Percentiles rank a stretch among this genome's conserved stretches.
phyloP scores from a whole-genome alignment of 1,140 invertebrate genomes.

The Zaprionus kolodkinae region DNA sequence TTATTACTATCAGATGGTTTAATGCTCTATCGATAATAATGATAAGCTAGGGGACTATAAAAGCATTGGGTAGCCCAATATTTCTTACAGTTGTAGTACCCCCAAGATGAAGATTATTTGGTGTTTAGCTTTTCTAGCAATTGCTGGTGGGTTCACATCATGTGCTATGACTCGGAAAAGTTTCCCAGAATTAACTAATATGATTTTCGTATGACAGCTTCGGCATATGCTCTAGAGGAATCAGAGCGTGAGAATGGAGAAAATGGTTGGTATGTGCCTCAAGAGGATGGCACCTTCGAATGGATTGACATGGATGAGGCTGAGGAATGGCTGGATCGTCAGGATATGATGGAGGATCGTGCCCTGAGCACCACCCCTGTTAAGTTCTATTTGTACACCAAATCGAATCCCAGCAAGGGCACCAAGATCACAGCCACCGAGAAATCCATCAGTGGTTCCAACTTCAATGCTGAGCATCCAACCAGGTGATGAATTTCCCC shows the following conservation, averaged over 20 bases:
- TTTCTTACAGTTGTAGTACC: slow-evolving; percentile 27
- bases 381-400: slow-evolving; percentile 71
- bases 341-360: slow-evolving; percentile 52
- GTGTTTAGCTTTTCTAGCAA: slow-evolving; percentile 49
- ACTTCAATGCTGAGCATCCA: slow-evolving; percentile 66
- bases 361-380: slow-evolving; percentile 60
- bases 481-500: slow-evolving; percentile 39
- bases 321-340: slow-evolving; percentile 50
- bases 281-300: slow-evolving; percentile 62
- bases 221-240: slow-evolving; percentile 57
- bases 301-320: slow-evolving; percentile 74
- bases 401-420: slow-evolving; percentile 55
- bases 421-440: slow-evolving; percentile 67
- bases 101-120: slow-evolving; percentile 58
- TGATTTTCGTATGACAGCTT: slow-evolving; percentile 29
- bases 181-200: neutral
- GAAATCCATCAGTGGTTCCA: slow-evolving; percentile 59
- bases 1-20: slow-evolving; percentile 35
- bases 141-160: slow-evolving; percentile 53
- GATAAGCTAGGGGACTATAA: slow-evolving; percentile 46
- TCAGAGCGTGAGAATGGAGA: slow-evolving; percentile 70
- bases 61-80: slow-evolving; percentile 15
- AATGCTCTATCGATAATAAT: slow-evolving; percentile 22
- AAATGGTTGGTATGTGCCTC: slow-evolving; percentile 79
- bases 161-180: neutral